Conservation (phyloP, 2,797 vertebrate species). For the Myripristis jacobus region DNA sequence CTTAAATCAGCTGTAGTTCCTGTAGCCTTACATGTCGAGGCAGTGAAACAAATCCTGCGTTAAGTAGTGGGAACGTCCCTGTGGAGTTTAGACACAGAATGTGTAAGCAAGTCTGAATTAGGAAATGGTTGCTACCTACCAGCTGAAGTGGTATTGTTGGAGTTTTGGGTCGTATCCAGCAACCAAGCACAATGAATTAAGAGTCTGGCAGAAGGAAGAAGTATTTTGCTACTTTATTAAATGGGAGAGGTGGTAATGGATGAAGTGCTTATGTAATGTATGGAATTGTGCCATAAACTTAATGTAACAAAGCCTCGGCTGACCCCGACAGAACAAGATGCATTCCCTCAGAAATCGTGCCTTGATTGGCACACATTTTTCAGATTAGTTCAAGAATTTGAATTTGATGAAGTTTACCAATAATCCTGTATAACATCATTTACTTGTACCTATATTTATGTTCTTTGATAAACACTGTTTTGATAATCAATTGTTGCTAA, state of each 20-base stretch:
- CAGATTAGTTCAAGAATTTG: neutral
- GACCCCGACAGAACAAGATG: slow-evolving; percentile 26
- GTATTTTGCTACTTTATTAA: slow-evolving; percentile 60
- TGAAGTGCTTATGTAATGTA: slow-evolving; percentile 57
- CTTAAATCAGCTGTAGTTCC: slow-evolving; percentile 21
- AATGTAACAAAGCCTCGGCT: slow-evolving; percentile 60
- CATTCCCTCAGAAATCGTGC: slow-evolving; percentile 40
- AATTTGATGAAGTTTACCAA: slow-evolving; percentile 39
- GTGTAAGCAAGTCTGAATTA: slow-evolving; percentile 4
- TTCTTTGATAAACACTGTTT: slow-evolving; percentile 40
- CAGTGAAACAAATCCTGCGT: slow-evolving; percentile 19
- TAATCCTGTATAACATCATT: slow-evolving; percentile 33
- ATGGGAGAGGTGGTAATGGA: slow-evolving; percentile 59
- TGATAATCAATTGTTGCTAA: slow-evolving; percentile 62
- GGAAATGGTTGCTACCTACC: slow-evolving; percentile 20
- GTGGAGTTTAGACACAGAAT: slow-evolving; percentile 16
- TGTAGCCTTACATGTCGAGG: slow-evolving; percentile 30
- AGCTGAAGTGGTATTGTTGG: slow-evolving; percentile 39
- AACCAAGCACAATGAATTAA: slow-evolving; percentile 53
- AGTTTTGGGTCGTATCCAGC: slow-evolving; percentile 49
- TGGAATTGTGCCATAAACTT: slow-evolving; percentile 59
- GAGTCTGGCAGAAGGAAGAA: slow-evolving; percentile 51
- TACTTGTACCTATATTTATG: slow-evolving; percentile 30
- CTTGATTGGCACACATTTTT: slow-evolving; percentile 27
- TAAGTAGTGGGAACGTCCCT: slow-evolving; percentile 15